A percentile compares a stretch with the other conserved stretches of the same genome.
Evolutionary conservation across 1,140 invertebrate genomes (phyloP).

Genomic region (Sarcophaga bullata): DNA sequence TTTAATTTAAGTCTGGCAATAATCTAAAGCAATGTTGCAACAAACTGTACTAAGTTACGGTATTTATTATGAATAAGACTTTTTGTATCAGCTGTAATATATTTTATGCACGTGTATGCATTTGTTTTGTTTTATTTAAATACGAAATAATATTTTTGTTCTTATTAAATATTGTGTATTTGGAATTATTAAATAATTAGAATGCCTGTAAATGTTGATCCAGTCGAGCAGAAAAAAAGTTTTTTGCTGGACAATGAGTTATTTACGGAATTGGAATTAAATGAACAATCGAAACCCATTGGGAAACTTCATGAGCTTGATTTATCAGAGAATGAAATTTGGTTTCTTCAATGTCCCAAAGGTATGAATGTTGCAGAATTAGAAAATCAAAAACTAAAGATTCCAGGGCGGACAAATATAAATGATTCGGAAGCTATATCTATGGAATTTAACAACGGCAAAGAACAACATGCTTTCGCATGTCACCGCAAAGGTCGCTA

Average conservation of each 20-base stretch:
- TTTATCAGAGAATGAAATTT: slow-evolving; percentile 45
- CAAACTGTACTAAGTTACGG: too few species aligned
- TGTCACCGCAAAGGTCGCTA: slow-evolving; percentile 44
- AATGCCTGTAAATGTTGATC: not conserved
- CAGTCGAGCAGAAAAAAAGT: slow-evolving; percentile 14
- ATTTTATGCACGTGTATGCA: not conserved
- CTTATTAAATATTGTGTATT: not conserved
- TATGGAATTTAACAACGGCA: slow-evolving; percentile 28
- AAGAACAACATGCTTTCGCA: slow-evolving; percentile 43
- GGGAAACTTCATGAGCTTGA: slow-evolving; percentile 41
- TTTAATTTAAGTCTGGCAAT: too few species aligned
- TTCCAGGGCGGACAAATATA: slow-evolving; percentile 44
- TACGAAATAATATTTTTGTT: not conserved
- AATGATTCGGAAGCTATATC: slow-evolving; percentile 41
- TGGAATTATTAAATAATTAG: not conserved
- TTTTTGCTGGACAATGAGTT: slow-evolving; percentile 40
- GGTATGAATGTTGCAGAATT: slow-evolving; percentile 40
- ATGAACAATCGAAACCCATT: slow-evolving; percentile 25
- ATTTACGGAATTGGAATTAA: slow-evolving; percentile 36
- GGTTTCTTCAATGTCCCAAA: slow-evolving; percentile 46
- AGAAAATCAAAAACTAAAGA: slow-evolving; percentile 44
- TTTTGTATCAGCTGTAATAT: not conserved
- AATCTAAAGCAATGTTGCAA: too few species aligned
- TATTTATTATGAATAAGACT: too few species aligned
- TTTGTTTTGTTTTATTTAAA: slow-evolving; percentile 30